Evolutionary conservation across 2,888 invertebrate species (phyloP), one percentile per base, ranked within the genome.

Genomic region (Lasioglossum leucozonium): DNA sequence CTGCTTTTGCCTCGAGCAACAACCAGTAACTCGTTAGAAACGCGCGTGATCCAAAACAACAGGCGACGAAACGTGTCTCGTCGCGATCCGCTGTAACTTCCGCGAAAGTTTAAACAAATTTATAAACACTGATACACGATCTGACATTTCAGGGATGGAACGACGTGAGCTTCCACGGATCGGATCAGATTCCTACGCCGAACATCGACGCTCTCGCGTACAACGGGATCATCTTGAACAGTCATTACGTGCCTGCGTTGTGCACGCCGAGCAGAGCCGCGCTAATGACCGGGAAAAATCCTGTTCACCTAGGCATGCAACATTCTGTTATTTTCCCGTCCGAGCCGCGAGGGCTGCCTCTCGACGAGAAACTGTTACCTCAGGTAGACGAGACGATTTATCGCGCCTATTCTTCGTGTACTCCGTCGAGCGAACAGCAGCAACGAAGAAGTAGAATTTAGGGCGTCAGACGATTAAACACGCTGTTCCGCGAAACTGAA

Each of bases 81-180:
- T 55, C n/a, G n/a, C 1, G 30, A 30, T 16, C 30, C 62, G 18
- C 30, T 8, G 30, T 62, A 69, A 65, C 4, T 4, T 22, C 30
- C 11, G 22, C 22, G 22, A 22, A 67, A 22, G 37, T 62, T 62
- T 16, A 16, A 58, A 58, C 26, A n/a, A 58, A 26, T 26, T n/a
- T 26, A 6, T 3, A 62, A 30, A 62, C 6, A 18, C 4, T 55
- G 30, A 6, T n/a, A 40, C 22, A n/a, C n/a, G 1, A 69, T 40
- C 69, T 40, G 22, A 37, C 11, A n/a, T 40, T 40, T 69, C 69
- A 98, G 98, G 99, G 99, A 16, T 98, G 98, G 97, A 98, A 98
- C 93, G 98, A 99, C 95, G 97, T 98, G 8, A 97, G 98, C 77
- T 98, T 98, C 93, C 98, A 98, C 93, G 98, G 98, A 0, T 97